Evolutionary conservation across 2,797 vertebrate species (phyloP), one percentile per base, ranked within the genome.

Genomic region (Yasuhikotakia modesta): DNA sequence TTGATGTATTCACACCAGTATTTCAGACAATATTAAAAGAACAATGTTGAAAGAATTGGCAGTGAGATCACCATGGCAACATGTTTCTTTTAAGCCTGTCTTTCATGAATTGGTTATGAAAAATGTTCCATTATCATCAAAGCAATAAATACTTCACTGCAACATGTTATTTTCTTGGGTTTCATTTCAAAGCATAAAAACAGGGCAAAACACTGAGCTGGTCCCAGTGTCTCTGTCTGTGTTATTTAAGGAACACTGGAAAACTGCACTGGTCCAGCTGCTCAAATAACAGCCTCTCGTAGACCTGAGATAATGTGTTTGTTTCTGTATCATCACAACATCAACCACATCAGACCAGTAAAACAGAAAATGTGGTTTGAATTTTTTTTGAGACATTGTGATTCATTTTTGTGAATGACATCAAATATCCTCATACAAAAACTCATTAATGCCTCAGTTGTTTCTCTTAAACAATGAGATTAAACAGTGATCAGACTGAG

Each of bases 111-210:
- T 43, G 73, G 61, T 75, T 66, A 66, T 75, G 61, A 66, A 75
- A 75, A 65, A 45, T 55, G 73, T 22, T 65, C 64, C 4, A 82
- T 82, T 82, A 82, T 64, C 69, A 75, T 57, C 60, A 73, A 65
- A 75, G 3, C 52, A 66, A 75, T 66, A 75, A 66, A 75, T 66
- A 24, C 48, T 27, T 45, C 43, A 74, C 53, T 65, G 52, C 46
- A 53, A 24, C 68, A 78, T 73, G 69, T 73, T 63, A 69, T 52
- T 57, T 57, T 58, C 53, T 35, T 48, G 81, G 57, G 52, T 58
- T 70, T 67, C 60, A 66, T 66, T 65, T 64, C 50, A 30, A 43
- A 60, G 55, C 46, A 21, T 61, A 24, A 57, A 27, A 22, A 57
- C 53, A 53, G 61, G 45, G 19, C 24, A 19, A 46, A 82, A 79